A percentile compares a stretch with the other conserved stretches of the same genome.
Evolutionary conservation across 1,140 invertebrate genomes (phyloP).

Genomic region (Diorhabda elongata): DNA sequence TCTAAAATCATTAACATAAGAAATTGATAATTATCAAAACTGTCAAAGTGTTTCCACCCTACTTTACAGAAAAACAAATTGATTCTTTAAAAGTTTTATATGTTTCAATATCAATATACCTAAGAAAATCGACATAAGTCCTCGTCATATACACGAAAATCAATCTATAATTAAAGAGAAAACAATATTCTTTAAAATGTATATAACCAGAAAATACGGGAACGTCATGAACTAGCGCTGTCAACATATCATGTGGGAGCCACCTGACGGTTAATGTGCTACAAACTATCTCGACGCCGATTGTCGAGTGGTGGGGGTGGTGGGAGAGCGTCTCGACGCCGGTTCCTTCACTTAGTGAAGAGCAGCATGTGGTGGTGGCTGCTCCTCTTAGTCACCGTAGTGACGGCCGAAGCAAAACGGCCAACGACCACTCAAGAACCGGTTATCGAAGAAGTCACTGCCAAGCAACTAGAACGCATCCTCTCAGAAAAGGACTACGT

Average conservation of each 20-base stretch:
- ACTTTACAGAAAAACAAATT: too few species aligned
- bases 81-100: too few species aligned
- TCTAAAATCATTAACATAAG: too few species aligned
- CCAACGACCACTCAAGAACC: conserved; percentile 58
- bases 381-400: conserved; percentile 51
- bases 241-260: conserved; percentile 1
- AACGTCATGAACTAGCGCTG: too few species aligned
- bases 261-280: neutral
- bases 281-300: neutral
- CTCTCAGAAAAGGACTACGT: conserved; percentile 88
- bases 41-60: too few species aligned
- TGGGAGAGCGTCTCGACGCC: conserved; percentile 14
- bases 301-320: conserved; percentile 12
- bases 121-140: too few species aligned
- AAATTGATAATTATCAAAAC: too few species aligned
- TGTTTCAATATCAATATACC: too few species aligned
- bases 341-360: conserved; percentile 16
- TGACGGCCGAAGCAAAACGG: conserved; percentile 44
- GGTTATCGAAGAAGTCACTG: conserved; percentile 87
- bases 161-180: too few species aligned
- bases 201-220: too few species aligned
- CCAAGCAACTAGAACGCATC: conserved; percentile 83
- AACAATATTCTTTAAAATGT: too few species aligned
- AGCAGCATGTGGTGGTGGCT: conserved; percentile 54
- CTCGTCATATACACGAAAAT: too few species aligned